A percentile compares a stretch with the other conserved stretches of the same genome.
phyloP scores from a whole-genome alignment of 2,113 vertebrate genomes.

The Brachyistius frenatus region DNA sequence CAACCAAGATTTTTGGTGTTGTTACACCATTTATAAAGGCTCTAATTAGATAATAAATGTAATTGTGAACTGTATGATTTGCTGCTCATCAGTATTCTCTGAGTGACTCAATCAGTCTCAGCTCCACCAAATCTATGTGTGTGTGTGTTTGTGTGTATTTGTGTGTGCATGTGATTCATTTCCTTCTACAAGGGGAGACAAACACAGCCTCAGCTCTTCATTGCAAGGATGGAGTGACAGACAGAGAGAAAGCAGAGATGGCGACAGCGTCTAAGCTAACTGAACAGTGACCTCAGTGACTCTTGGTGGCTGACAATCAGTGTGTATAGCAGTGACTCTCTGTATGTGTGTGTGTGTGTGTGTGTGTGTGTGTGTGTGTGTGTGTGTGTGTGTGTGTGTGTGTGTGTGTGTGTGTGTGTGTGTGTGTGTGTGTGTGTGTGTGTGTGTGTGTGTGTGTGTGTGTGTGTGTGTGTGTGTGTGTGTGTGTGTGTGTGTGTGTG shows the following conservation, averaged over 20 bases:
- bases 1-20: not conserved
- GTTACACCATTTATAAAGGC: conserved; percentile 7
- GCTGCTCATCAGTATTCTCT: conserved; percentile 68
- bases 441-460: not conserved
- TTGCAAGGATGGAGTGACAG: conserved; percentile 44
- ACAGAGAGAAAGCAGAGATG: conserved; percentile 33
- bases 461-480: conserved; percentile 9
- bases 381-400: conserved; percentile 9
- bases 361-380: not conserved
- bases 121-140: conserved; percentile 38
- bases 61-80: conserved; percentile 15
- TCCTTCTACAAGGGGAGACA: conserved; percentile 57
- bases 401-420: not conserved
- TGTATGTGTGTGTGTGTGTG: conserved; percentile 8
- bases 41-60: conserved; percentile 21
- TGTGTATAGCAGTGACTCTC: not conserved
- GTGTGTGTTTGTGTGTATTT: conserved; percentile 13
- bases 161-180: conserved; percentile 61
- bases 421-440: conserved; percentile 24
- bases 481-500: not conserved
- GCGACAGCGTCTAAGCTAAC: conserved; percentile 28
- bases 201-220: conserved; percentile 44
- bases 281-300: conserved; percentile 57
- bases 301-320: conserved; percentile 25
- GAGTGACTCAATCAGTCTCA: conserved; percentile 61